phyloP scores from a whole-genome alignment of 2,888 invertebrate species.

The Pyrrhosoma nymphula region DNA sequence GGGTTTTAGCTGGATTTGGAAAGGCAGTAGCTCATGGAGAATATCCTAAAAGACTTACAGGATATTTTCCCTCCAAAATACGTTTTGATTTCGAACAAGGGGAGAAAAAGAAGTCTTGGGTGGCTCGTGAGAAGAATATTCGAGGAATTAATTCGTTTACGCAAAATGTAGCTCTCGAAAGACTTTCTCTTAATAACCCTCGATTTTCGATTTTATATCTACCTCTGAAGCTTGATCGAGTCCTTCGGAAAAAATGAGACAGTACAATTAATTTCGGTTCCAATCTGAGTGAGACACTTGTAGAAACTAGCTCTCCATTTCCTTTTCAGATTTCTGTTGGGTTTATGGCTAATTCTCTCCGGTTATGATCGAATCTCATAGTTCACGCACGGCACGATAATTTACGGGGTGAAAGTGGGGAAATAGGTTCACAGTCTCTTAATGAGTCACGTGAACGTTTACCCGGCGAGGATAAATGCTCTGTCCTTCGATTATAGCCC shows the following conservation, averaged over 20 bases:
- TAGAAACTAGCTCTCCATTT: neutral
- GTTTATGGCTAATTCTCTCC: neutral
- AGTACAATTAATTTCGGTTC: neutral
- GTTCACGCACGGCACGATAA: neutral
- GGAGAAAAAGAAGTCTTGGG: neutral
- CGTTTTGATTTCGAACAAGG: neutral
- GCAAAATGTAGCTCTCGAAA: neutral
- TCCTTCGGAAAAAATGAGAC: neutral
- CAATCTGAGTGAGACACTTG: neutral
- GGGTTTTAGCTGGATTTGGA: neutral
- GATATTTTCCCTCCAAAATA: neutral
- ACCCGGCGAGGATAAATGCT: neutral
- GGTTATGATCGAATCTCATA: neutral
- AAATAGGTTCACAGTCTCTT: constrained; percentile 1
- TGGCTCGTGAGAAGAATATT: neutral
- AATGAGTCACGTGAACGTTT: neutral
- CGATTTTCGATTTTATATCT: neutral
- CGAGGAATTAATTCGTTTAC: neutral
- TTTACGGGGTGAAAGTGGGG: neutral
- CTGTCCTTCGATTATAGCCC: neutral
- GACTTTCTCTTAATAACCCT: neutral
- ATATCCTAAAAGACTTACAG: neutral
- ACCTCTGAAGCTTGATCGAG: neutral
- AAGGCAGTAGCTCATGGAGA: neutral
- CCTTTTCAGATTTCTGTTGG: neutral